A percentile compares a stretch with the other conserved stretches of the same genome.
These are phyloP conservation scores for Rhyacichthys aspro DNA, from an alignment of 2,797 vertebrate genomes.

Conservation along the genomic window DNA sequence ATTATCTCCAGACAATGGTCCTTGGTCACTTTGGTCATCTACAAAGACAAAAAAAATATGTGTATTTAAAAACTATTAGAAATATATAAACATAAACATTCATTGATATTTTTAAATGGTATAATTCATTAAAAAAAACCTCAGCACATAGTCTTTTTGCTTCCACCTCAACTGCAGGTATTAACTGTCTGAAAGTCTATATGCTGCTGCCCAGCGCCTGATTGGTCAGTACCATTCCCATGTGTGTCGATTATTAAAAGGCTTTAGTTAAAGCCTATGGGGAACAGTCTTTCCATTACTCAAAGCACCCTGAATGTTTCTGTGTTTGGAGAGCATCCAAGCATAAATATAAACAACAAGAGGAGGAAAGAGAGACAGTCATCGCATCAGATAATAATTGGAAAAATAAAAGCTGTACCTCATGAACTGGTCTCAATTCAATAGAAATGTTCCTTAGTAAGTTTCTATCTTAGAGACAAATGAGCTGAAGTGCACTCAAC, in stretches of 20 bases:
- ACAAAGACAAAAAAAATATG: conserved; percentile 30
- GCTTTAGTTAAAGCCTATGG: background rate
- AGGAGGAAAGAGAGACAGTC: too few relatives aligned
- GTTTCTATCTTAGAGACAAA: too few relatives aligned
- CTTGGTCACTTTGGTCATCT: conserved; percentile 91
- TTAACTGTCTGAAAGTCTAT: conserved; percentile 9
- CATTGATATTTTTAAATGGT: background rate
- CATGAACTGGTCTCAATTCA: too few relatives aligned
- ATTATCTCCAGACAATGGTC: conserved; percentile 92
- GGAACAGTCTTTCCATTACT: too few relatives aligned
- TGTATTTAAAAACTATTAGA: background rate
- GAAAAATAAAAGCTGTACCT: too few relatives aligned
- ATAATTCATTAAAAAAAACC: background rate
- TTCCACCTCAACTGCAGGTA: conserved; percentile 24
- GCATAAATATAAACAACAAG: too few relatives aligned
- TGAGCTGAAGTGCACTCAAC: too few relatives aligned
- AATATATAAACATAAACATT: background rate
- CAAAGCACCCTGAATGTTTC: too few relatives aligned
- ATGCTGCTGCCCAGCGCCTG: conserved; percentile 36
- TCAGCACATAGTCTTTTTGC: conserved; percentile 9
- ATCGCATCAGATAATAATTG: too few relatives aligned
- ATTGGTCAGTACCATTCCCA: conserved; percentile 64
- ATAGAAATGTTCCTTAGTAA: too few relatives aligned
- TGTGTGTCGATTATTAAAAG: conserved; percentile 65
- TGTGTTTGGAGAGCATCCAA: too few relatives aligned